Conservation (phyloP, 2,797 vertebrate genomes). For the Rousettus madagascariensis region DNA sequence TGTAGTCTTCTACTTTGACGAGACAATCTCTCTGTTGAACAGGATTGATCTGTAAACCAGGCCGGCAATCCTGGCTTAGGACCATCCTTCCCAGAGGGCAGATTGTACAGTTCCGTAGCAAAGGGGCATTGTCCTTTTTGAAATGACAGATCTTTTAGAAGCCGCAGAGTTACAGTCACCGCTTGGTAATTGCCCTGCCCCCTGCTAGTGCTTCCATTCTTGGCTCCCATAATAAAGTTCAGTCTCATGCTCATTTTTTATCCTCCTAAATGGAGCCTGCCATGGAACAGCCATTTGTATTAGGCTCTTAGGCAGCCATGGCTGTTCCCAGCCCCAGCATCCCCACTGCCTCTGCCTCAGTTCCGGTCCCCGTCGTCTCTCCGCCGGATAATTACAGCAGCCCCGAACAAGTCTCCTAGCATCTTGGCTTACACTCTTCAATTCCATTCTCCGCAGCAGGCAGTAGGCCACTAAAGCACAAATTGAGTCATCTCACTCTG, state of each 20-base stretch:
- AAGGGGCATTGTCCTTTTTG: conserved; percentile 30
- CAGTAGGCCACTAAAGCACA: conserved; percentile 3
- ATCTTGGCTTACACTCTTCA: background rate
- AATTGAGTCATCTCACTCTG: background rate
- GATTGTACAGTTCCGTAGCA: background rate
- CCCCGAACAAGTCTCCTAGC: conserved; percentile 6
- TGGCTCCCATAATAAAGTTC: conserved; percentile 32
- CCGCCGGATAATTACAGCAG: background rate
- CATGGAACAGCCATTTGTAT: conserved; percentile 6
- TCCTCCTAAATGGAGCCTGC: conserved; percentile 43
- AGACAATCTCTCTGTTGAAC: background rate
- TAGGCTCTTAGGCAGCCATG: background rate
- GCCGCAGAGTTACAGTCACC: background rate
- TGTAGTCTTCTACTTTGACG: background rate
- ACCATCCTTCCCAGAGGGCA: background rate
- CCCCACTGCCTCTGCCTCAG: background rate
- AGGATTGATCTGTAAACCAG: background rate
- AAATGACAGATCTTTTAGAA: conserved; percentile 44
- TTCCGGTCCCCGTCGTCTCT: background rate
- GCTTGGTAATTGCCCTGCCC: conserved; percentile 39
- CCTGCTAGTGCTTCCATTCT: conserved; percentile 57
- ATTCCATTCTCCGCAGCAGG: conserved; percentile 24
- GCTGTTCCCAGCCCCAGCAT: background rate
- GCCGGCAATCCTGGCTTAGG: background rate
- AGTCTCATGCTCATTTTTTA: conserved; percentile 51